Conservation (phyloP, 2,888 invertebrate species). For the Clivina fossor region DNA sequence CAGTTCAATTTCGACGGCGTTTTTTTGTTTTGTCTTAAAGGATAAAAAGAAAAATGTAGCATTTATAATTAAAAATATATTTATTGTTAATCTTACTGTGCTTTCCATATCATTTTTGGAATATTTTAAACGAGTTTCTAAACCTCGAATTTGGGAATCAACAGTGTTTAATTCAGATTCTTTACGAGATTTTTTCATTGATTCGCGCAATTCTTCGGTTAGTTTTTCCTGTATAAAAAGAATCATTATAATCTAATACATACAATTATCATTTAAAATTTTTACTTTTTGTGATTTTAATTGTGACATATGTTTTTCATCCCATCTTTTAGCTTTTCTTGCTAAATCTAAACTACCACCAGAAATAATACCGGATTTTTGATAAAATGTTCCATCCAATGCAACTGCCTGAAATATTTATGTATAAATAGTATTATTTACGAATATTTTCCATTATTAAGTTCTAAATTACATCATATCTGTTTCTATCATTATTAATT, state of each 20-base stretch:
- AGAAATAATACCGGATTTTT: slow-evolving; percentile 99
- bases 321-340: slow-evolving; percentile 97
- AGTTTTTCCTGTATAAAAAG: no score
- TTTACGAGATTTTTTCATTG: slow-evolving; percentile 93
- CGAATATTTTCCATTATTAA: no score
- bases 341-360: slow-evolving; percentile 94
- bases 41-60: no score
- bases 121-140: slow-evolving; percentile 91
- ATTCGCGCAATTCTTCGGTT: slow-evolving; percentile 90
- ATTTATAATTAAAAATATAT: no score
- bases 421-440: slow-evolving; percentile 13
- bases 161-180: slow-evolving; percentile 98
- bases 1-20: slow-evolving; percentile 67
- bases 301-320: slow-evolving; percentile 95
- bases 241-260: no score
- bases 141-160: slow-evolving; percentile 92
- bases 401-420: slow-evolving; percentile 83
- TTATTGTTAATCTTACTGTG: no score
- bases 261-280: no score
- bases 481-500: slow-evolving; percentile 59
- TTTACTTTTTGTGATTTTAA: slow-evolving; percentile 88
- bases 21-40: slow-evolving; percentile 69
- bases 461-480: slow-evolving; percentile 85
- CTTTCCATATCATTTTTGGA: slow-evolving; percentile 88
- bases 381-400: slow-evolving; percentile 97